A percentile compares a stretch with the other conserved stretches of the same genome.
Evolutionary conservation across 2,888 invertebrate genomes (phyloP).

Genomic region (Nemotelus pantherinus): DNA sequence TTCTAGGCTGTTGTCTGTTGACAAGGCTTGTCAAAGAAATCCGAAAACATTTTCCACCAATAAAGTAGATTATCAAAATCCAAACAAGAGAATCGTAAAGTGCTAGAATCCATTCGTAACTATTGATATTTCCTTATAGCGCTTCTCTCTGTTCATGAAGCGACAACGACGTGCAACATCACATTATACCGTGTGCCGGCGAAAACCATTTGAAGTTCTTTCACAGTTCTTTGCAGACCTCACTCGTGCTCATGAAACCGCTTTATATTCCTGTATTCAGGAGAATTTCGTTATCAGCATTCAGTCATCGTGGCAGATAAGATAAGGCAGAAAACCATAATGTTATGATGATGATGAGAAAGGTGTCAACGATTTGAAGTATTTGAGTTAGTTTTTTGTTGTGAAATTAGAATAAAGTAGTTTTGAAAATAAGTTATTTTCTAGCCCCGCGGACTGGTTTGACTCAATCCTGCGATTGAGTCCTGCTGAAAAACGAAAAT

Average conservation of each 20-base stretch:
- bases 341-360: slow-evolving; percentile 35
- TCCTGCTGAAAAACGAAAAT: neutral
- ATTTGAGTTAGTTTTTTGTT: neutral
- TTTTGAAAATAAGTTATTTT: neutral
- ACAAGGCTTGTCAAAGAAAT: slow-evolving; percentile 27
- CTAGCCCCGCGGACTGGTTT: neutral
- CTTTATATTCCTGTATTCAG: slow-evolving; percentile 45
- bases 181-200: slow-evolving; percentile 22
- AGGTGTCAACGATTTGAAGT: slow-evolving; percentile 46
- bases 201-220: slow-evolving; percentile 30
- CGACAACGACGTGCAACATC: slow-evolving; percentile 6
- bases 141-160: slow-evolving; percentile 4
- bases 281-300: slow-evolving; percentile 48
- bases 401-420: neutral
- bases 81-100: slow-evolving; percentile 35
- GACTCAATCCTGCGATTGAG: neutral
- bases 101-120: slow-evolving; percentile 38
- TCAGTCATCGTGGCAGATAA: slow-evolving; percentile 42
- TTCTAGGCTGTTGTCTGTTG: neutral
- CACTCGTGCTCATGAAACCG: slow-evolving; percentile 19
- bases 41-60: slow-evolving; percentile 34
- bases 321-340: slow-evolving; percentile 41
- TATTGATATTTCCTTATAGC: slow-evolving; percentile 38
- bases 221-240: slow-evolving; percentile 23
- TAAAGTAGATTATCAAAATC: slow-evolving; percentile 42